Conservation (phyloP, 2,888 invertebrate genomes). For the Oscheius sp. region DNA sequence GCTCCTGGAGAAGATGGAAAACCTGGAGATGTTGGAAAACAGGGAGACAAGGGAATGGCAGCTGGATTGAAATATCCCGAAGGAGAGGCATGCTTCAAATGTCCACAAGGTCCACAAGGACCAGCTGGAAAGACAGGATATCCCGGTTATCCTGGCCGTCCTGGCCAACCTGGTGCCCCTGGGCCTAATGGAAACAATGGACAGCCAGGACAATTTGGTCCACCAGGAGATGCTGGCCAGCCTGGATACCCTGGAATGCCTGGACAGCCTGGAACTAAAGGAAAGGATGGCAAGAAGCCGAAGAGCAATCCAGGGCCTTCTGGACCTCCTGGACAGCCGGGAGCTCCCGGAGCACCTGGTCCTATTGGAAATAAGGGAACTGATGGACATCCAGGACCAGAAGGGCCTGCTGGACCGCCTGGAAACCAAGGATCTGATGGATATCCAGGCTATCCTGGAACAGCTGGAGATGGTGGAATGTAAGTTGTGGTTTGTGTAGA, state of each 20-base stretch:
- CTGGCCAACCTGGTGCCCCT: slow-evolving; percentile 49
- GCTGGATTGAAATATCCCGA: slow-evolving; percentile 43
- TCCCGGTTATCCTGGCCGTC: slow-evolving; percentile 52
- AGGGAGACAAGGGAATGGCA: slow-evolving; percentile 45
- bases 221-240: slow-evolving; percentile 49
- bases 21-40: slow-evolving; percentile 49
- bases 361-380: slow-evolving; percentile 3
- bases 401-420: slow-evolving; percentile 2
- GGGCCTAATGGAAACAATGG: slow-evolving; percentile 47
- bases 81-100: slow-evolving; percentile 37
- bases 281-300: slow-evolving; percentile 52
- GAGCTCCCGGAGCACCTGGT: slow-evolving; percentile 7
- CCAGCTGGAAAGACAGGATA: slow-evolving; percentile 55
- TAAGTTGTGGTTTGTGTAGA: slow-evolving; percentile 46
- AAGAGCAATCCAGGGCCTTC: slow-evolving; percentile 34
- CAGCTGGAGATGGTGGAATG: slow-evolving; percentile 46
- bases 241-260: slow-evolving; percentile 56
- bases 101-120: slow-evolving; percentile 30
- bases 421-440: slow-evolving; percentile 34
- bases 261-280: slow-evolving; percentile 54
- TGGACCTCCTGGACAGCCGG: slow-evolving; percentile 1
- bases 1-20: slow-evolving; percentile 48
- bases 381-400: slow-evolving; percentile 7
- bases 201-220: slow-evolving; percentile 34
- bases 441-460: slow-evolving; percentile 52